A percentile compares a stretch with the other conserved stretches of the same genome.
phyloP scores from a whole-genome alignment of 2,888 invertebrate genomes.

The Nomada flava region DNA sequence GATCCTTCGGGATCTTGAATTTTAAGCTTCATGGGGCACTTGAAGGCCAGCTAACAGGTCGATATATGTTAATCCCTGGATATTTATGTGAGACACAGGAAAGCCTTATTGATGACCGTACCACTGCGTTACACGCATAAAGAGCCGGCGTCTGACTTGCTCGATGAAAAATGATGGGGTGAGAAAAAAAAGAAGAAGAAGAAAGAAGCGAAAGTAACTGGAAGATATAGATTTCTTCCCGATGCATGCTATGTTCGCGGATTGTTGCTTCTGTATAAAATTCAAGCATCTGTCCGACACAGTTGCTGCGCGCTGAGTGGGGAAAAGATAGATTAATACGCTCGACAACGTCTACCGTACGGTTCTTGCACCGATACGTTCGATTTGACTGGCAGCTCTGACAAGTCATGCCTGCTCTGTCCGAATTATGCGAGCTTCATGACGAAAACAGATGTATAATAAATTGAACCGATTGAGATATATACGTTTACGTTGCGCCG shows the following conservation, averaged over 20 bases:
- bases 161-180: constrained; percentile 56
- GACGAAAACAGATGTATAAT: constrained; percentile 11
- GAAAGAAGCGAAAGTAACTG: constrained; percentile 44
- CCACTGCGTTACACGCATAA: constrained; percentile 36
- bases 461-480: constrained; percentile 15
- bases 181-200: constrained; percentile 4
- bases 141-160: constrained; percentile 27
- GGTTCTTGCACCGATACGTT: constrained; percentile 10
- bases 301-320: neutral
- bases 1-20: constrained; percentile 33
- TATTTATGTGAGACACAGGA: constrained; percentile 59
- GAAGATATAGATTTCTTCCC: constrained; percentile 11
- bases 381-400: constrained; percentile 10
- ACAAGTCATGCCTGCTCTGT: constrained; percentile 26
- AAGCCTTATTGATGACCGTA: constrained; percentile 61
- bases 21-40: constrained; percentile 27
- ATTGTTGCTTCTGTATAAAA: constrained; percentile 31
- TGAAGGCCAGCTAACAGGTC: constrained; percentile 47
- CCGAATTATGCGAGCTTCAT: constrained; percentile 20
- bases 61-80: constrained; percentile 64
- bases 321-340: constrained; percentile 46
- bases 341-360: constrained; percentile 4
- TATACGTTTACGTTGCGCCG: constrained; percentile 10
- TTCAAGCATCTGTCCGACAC: constrained; percentile 37
- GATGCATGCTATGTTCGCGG: constrained; percentile 18